Percentiles rank a stretch among this genome's conserved stretches.
These are phyloP conservation scores for Onychomys arenicola DNA, from an alignment of 2,797 vertebrate genomes.

Conservation along the genomic window DNA sequence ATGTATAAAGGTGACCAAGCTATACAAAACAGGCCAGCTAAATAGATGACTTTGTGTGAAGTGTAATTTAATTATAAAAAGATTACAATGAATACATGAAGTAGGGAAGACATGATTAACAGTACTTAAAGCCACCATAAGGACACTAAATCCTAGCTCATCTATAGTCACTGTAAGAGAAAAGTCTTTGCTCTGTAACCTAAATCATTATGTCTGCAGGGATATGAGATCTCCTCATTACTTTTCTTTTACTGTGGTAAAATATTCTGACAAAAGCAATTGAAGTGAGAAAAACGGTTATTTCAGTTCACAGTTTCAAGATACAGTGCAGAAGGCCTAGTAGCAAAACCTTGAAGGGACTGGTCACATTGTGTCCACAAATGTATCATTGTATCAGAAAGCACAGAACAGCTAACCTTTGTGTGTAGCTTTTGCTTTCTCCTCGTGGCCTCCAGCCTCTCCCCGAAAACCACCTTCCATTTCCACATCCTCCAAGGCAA, in stretches of 20 bases:
- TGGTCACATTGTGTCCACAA: neutral
- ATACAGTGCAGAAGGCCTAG: neutral
- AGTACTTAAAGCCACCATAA: neutral
- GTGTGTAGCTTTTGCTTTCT: neutral
- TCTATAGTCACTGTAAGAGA: neutral
- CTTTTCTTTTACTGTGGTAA: neutral
- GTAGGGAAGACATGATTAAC: neutral
- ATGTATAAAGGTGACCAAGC: neutral
- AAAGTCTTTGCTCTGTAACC: neutral
- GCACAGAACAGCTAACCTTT: neutral
- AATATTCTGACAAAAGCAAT: neutral
- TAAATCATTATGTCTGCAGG: neutral
- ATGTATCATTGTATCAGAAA: too few relatives aligned
- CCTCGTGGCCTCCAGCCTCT: too few relatives aligned
- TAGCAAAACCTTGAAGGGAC: neutral
- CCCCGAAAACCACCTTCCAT: too few relatives aligned
- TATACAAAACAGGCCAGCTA: neutral
- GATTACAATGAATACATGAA: neutral
- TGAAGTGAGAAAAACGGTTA: neutral
- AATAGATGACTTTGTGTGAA: neutral
- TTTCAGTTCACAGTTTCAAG: neutral
- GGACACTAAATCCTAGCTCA: neutral
- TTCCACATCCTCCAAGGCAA: too few relatives aligned
- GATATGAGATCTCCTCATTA: neutral
- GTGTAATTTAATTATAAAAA: neutral